Evolutionary conservation across 2,888 invertebrate species (phyloP).

Genomic region (Podotricha telesiphe): DNA sequence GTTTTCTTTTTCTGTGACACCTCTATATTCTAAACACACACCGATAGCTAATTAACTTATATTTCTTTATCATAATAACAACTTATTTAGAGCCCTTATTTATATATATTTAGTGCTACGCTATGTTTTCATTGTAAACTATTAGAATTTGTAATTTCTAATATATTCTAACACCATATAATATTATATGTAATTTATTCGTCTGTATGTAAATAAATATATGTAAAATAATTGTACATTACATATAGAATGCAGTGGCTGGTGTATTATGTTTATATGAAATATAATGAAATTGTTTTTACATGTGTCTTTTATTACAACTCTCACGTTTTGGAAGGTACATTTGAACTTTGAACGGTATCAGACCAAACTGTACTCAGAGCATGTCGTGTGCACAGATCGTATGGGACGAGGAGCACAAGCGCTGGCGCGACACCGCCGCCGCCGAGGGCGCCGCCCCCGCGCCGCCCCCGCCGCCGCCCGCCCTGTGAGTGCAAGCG

Average conservation of each 20-base stretch:
- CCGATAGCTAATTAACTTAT: too few relatives aligned
- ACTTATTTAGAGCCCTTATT: too few relatives aligned
- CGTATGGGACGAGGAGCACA: slow-evolving; percentile 95
- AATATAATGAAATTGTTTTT: slow-evolving; percentile 1
- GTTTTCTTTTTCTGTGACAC: too few relatives aligned
- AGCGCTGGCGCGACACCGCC: slow-evolving; percentile 94
- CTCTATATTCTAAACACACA: too few relatives aligned
- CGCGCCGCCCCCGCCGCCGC: slow-evolving; percentile 62
- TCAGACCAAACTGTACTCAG: too few relatives aligned
- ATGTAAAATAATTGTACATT: not conserved
- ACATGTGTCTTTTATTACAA: slow-evolving; percentile 15
- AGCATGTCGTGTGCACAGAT: slow-evolving; percentile 87
- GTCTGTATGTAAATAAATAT: not conserved
- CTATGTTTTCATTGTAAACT: too few relatives aligned
- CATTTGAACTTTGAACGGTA: too few relatives aligned
- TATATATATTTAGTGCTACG: too few relatives aligned
- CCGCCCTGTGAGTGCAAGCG: slow-evolving; percentile 12
- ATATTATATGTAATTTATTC: not conserved
- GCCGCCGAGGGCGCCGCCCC: slow-evolving; percentile 84
- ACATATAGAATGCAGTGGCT: not conserved
- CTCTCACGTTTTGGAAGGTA: too few relatives aligned
- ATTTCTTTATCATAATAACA: too few relatives aligned
- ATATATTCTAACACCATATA: too few relatives aligned
- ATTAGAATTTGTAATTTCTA: too few relatives aligned
- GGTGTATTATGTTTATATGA: not conserved